Evolutionary conservation across 35 echinoderm and acorn worm species (phyloP).

Genomic region (Hemicentrotus pulcherrimus): DNA sequence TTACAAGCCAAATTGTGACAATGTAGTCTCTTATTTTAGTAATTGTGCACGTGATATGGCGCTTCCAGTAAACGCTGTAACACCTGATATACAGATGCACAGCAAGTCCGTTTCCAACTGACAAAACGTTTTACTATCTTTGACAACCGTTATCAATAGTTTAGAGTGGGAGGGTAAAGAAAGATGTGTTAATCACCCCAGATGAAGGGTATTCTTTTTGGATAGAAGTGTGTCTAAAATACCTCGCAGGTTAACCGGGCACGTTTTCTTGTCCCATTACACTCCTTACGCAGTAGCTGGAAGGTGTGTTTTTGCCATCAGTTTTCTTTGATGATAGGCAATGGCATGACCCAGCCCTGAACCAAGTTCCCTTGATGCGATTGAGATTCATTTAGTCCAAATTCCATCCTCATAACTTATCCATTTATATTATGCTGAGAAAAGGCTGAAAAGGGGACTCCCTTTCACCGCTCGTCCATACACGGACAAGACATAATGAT

Average conservation of each 20-base stretch:
- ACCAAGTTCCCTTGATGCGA: background rate
- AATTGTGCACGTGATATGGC: background rate
- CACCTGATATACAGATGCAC: background rate
- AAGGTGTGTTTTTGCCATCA: background rate
- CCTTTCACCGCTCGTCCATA: background rate
- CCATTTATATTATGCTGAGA: background rate
- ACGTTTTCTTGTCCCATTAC: background rate
- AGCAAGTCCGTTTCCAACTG: background rate
- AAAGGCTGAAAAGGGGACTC: background rate
- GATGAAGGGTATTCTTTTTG: background rate
- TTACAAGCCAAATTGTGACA: too few relatives aligned
- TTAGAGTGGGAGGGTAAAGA: conserved; percentile 7
- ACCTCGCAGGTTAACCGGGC: background rate
- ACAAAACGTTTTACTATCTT: background rate
- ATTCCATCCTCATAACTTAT: conserved; percentile 7
- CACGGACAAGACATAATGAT: background rate
- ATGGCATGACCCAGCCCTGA: background rate
- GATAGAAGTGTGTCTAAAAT: background rate
- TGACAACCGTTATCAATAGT: background rate
- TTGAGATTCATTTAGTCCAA: conserved; percentile 18
- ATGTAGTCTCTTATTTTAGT: too few relatives aligned
- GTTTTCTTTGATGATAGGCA: background rate
- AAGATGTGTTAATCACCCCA: background rate
- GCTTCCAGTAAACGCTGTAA: background rate
- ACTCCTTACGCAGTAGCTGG: background rate